phyloP scores from a whole-genome alignment of 1,140 invertebrate species.

The Metopolophium dirhodum region DNA sequence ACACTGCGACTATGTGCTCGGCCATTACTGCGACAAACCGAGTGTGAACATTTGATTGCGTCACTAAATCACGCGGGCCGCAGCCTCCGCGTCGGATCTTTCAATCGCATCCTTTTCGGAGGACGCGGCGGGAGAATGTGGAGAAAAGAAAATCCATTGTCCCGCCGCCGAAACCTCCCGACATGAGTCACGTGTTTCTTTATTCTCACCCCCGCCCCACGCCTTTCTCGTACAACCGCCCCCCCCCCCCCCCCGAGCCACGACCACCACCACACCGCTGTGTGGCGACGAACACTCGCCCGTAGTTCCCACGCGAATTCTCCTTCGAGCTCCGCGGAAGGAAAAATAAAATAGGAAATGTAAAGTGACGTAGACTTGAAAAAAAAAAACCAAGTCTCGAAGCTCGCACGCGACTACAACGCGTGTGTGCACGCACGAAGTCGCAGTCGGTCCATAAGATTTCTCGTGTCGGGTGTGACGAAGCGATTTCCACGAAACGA shows the following conservation, averaged over 20 bases:
- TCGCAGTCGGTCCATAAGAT: background rate
- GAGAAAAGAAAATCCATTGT: slow-evolving; percentile 10
- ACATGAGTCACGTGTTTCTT: background rate
- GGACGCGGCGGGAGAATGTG: background rate
- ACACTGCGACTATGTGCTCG: background rate
- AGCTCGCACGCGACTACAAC: background rate
- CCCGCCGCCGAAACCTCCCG: background rate
- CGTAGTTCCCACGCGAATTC: background rate
- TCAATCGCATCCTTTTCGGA: slow-evolving; percentile 38
- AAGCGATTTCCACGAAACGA: background rate
- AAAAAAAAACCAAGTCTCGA: background rate
- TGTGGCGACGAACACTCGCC: background rate
- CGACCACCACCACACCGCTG: background rate
- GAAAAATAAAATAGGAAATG: background rate
- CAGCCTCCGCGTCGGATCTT: background rate
- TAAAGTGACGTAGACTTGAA: background rate
- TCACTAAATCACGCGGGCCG: slow-evolving; percentile 30
- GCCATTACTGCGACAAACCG: slow-evolving; percentile 42
- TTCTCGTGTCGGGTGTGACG: background rate
- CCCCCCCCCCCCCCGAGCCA: too few species aligned
- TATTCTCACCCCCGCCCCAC: background rate
- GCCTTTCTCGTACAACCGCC: background rate
- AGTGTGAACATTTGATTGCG: slow-evolving; percentile 54
- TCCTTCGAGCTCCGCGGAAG: background rate
- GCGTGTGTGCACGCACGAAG: background rate